Evolutionary conservation across 2,113 vertebrate genomes (phyloP).

Genomic region (Gopherus evgoodei): DNA sequence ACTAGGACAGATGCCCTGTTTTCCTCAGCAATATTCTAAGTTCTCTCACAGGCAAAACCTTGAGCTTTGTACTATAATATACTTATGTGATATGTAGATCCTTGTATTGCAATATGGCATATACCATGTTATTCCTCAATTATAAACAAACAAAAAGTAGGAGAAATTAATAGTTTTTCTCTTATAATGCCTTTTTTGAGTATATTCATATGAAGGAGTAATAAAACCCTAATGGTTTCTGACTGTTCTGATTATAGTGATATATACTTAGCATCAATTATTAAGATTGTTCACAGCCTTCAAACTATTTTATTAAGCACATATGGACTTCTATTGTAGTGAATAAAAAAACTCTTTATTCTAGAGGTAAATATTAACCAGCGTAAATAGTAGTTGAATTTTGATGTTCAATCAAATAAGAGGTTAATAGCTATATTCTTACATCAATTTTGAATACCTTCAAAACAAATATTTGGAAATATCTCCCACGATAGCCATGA

Average conservation of each 20-base stretch:
- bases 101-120: not conserved
- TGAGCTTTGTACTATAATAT: conserved; percentile 22
- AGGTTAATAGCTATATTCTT: too few species aligned
- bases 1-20: conserved; percentile 39
- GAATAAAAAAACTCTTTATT: not conserved
- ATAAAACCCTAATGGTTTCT: conserved; percentile 14
- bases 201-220: not conserved
- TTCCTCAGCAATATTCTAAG: conserved; percentile 18
- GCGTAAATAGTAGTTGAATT: not conserved
- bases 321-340: not conserved
- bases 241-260: conserved; percentile 25
- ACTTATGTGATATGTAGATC: conserved; percentile 22
- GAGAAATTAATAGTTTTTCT: not conserved
- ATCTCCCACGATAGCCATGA: not conserved
- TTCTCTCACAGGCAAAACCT: conserved; percentile 65
- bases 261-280: conserved; percentile 6
- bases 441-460: not conserved
- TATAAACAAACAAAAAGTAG: conserved; percentile 23
- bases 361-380: not conserved
- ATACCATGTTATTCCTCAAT: not conserved
- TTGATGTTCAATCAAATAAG: not conserved
- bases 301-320: not conserved
- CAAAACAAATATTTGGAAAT: not conserved
- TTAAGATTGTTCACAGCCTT: not conserved
- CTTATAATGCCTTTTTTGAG: not conserved